Conservation (phyloP, 2,113 vertebrate species). For the sheep (Ovis aries) region ARS-UI_Ramb_v3.0 NC_056080.1:61064501-61065000, state of each 20-base stretch:
- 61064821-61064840: not conserved
- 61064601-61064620: not conserved
- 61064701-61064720: not conserved
- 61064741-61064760: not conserved
- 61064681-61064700: not conserved
- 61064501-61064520: not conserved
- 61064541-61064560: not conserved
- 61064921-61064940: not conserved
- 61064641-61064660: not conserved
- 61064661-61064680: not conserved
- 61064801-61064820: not conserved
- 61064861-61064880: not conserved
- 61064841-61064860: not conserved
- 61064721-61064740: not conserved
- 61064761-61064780: not conserved
- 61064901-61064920: not conserved
- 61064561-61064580: not conserved
- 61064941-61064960: not conserved
- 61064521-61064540: not conserved
- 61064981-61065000: not conserved
- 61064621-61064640: not conserved
- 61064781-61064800: not conserved
- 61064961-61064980: not conserved
- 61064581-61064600: not conserved
- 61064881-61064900: not conserved